Conservation (phyloP, 2,797 vertebrate genomes). For the Zalophus californianus region DNA sequence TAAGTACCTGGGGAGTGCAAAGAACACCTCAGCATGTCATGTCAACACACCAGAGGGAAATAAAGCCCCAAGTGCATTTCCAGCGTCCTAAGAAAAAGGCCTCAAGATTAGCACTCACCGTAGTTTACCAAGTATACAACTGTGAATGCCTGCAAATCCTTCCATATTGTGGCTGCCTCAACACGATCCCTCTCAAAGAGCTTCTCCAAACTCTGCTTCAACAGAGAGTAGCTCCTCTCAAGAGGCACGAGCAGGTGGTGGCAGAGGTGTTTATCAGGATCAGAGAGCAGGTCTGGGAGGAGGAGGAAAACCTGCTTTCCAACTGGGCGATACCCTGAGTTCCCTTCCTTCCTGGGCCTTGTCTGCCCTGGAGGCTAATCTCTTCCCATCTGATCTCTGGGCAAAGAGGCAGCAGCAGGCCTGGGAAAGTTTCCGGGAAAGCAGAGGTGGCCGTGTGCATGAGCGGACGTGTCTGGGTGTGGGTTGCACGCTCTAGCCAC, state of each 20-base stretch:
- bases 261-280: background rate
- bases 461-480: background rate
- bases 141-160: background rate
- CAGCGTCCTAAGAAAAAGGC: background rate
- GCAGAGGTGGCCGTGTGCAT: background rate
- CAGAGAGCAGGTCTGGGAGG: background rate
- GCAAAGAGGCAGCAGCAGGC: background rate
- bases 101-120: background rate
- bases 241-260: background rate
- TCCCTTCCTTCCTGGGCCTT: background rate
- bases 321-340: background rate
- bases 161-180: background rate
- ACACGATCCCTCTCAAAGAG: background rate
- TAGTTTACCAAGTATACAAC: background rate
- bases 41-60: background rate
- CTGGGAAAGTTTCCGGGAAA: background rate
- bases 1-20: background rate
- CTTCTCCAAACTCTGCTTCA: background rate
- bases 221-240: background rate
- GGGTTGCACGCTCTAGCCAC: rapidly evolving
- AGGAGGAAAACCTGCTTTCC: background rate
- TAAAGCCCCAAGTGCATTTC: background rate
- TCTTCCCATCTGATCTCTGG: background rate
- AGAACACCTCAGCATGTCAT: background rate
- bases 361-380: background rate